Conservation (phyloP, 2,888 invertebrate genomes). For the Pandemis heparana region DNA sequence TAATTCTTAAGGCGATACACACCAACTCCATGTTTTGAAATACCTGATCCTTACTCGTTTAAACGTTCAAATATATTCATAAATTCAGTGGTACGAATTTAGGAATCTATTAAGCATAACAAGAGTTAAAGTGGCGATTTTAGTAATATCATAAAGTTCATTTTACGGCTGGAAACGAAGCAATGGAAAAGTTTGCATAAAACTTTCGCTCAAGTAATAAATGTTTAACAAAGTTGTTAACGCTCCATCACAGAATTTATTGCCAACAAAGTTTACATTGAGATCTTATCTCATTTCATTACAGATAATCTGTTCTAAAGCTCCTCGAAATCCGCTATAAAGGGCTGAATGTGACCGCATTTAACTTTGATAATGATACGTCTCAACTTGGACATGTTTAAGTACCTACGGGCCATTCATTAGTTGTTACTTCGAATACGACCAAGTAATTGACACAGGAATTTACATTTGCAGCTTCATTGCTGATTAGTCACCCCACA, state of each 20-base stretch:
- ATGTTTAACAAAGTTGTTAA: conserved; percentile 17
- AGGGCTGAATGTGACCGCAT: neutral
- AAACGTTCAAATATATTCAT: neutral
- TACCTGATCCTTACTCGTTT: neutral
- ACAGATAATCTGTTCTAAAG: conserved; percentile 5
- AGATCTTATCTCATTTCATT: conserved; percentile 17
- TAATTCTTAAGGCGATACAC: neutral
- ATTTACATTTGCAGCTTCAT: conserved; percentile 39
- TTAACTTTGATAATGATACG: neutral
- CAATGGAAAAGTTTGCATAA: conserved; percentile 19
- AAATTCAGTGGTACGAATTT: neutral
- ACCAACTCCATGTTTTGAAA: neutral
- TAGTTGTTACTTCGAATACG: conserved; percentile 16
- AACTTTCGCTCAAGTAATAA: neutral
- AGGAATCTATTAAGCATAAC: neutral
- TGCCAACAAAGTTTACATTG: conserved; percentile 5
- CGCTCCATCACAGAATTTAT: conserved; percentile 13
- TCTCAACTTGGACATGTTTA: conserved; percentile 6
- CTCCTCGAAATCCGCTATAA: conserved; percentile 1
- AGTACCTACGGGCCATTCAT: conserved; percentile 11
- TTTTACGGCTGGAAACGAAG: neutral
- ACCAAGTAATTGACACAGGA: conserved; percentile 36
- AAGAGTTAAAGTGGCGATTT: neutral
- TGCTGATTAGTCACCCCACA: conserved; percentile 39
- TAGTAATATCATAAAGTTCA: neutral